Conservation (phyloP, 2,888 invertebrate genomes). For the Mycalesis mineus region DNA sequence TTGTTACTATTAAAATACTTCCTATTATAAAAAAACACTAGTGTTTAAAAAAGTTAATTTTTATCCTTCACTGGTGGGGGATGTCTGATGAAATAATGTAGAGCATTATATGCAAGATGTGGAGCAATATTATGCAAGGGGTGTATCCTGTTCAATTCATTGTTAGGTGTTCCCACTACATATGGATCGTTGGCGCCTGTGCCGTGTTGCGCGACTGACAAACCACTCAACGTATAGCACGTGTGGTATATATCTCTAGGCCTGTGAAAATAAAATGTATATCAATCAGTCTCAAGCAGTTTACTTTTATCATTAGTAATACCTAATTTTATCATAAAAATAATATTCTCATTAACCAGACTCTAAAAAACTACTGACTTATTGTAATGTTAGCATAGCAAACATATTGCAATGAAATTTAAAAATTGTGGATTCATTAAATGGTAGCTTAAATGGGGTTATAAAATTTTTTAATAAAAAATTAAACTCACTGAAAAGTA, state of each 20-base stretch:
- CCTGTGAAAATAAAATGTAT: constrained; percentile 70
- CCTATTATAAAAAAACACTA: background rate
- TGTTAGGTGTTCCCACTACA: constrained; percentile 81
- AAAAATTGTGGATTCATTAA: no score
- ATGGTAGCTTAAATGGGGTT: no score
- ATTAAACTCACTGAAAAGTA: no score
- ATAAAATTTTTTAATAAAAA: no score
- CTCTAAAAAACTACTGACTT: no score
- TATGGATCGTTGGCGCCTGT: constrained; percentile 66
- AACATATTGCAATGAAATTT: no score
- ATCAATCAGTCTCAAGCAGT: background rate
- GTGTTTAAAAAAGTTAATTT: constrained; percentile 43
- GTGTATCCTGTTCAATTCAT: constrained; percentile 86
- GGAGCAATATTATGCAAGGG: constrained; percentile 90
- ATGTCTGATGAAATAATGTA: constrained; percentile 71
- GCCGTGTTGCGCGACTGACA: constrained; percentile 93
- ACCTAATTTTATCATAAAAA: no score
- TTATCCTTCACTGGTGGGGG: constrained; percentile 67
- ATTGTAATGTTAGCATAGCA: no score
- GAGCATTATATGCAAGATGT: constrained; percentile 73
- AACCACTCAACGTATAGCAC: constrained; percentile 96
- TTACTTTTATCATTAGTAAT: background rate
- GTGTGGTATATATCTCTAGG: constrained; percentile 96
- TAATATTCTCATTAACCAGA: no score
- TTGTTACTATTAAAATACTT: background rate